Base-by-base conservation (phyloP, 2,113 vertebrate species). In the Ammodramus savannarum region DNA sequence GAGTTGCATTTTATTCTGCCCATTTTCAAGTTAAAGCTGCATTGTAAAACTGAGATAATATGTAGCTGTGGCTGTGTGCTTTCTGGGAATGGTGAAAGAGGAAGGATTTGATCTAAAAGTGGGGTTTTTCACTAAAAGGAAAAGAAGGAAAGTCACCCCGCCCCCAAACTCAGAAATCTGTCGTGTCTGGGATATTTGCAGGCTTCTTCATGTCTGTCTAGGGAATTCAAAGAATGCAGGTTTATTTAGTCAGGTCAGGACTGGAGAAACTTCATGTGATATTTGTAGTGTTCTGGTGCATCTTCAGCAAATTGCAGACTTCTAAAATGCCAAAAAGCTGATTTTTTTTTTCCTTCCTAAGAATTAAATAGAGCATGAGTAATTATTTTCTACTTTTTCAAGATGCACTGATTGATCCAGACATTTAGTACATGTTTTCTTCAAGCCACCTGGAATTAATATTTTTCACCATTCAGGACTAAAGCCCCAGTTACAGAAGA, bases 191-290 rank as follows among this genome's bases (percentile, higher is more conserved):
- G 48, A 10, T 85, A 26, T 79, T 62, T 93, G 54, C 77, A 94
- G 49, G 19, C 49, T 48, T 57, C 66, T 67, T 92, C 32, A 7
- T 36, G 51, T 71, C 54, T 77, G 43, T 58, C 10, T 13, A 44
- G 71, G 63, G 72, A 91, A 93, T 95, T 85, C 59, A 43, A 94
- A 34, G 87, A 91, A 94, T 85, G 63, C 39, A 87, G 26, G 16
- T 51, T 94, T 85, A 31, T 44, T 63, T 11, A 77, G 72, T 78
- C 10, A 3, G 41, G 58, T 59, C 51, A 59, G 76, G 68, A 27
- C 34, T 61, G 0, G 2, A 75, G 66, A 74, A 85, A 7, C 6
- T 27, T n/a, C 38, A 32, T 55, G 20, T 75, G 51, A 32, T 68
- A 23, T 51, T 43, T 63, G 44, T 76, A n/a, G 26, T 58, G 32